These are phyloP conservation scores for Vandiemenella viatica DNA, from an alignment of 2,888 invertebrate species.

Conservation along the genomic window DNA sequence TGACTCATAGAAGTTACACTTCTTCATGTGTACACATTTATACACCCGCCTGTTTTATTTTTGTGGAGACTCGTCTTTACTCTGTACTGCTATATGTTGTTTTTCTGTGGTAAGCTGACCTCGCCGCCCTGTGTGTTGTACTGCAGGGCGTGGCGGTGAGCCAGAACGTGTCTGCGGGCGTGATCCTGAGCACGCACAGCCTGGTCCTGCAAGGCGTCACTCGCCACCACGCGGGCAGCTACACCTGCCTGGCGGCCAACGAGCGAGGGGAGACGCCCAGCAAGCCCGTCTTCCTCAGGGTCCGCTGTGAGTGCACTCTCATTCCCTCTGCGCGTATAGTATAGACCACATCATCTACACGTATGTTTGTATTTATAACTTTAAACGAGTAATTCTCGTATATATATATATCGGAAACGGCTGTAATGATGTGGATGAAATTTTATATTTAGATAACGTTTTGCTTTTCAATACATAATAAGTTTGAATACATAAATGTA, in stretches of 20 bases:
- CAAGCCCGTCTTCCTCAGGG: constrained; percentile 56
- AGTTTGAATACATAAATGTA: not conserved
- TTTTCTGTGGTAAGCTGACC: too few species aligned
- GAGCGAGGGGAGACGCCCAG: constrained; percentile 69
- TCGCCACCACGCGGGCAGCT: constrained; percentile 66
- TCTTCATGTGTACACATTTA: too few species aligned
- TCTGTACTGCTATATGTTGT: too few species aligned
- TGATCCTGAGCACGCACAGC: constrained; percentile 78
- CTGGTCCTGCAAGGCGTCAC: constrained; percentile 73
- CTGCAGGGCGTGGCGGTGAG: constrained; percentile 55
- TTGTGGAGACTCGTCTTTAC: too few species aligned
- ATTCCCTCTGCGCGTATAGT: too few species aligned
- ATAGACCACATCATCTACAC: too few species aligned
- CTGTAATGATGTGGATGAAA: too few species aligned
- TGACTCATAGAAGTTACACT: too few species aligned
- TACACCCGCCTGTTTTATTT: too few species aligned
- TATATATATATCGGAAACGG: too few species aligned
- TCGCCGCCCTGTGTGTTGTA: not conserved
- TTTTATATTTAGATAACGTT: too few species aligned
- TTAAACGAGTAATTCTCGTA: too few species aligned
- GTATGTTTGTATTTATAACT: not conserved
- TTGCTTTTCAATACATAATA: not conserved
- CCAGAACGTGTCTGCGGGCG: constrained; percentile 68
- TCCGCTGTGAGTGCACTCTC: constrained; percentile 73
- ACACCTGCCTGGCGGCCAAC: constrained; percentile 71